Conservation (phyloP, 1,140 invertebrate genomes). For the Xylocopa sonorina region DNA sequence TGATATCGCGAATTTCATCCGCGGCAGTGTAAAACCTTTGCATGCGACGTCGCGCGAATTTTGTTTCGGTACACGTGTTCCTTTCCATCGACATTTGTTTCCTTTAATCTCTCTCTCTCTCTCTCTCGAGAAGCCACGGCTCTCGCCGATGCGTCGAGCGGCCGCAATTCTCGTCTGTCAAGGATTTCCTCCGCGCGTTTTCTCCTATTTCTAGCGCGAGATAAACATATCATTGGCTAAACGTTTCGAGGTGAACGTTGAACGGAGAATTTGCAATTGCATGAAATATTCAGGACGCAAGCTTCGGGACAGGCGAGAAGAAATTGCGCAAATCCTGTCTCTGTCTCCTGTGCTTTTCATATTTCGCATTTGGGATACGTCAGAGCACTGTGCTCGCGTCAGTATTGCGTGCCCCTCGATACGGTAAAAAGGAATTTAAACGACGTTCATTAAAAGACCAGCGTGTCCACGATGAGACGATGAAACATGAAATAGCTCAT, state of each 20-base stretch:
- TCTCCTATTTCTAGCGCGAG: no score
- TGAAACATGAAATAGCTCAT: neutral
- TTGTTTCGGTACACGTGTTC: neutral
- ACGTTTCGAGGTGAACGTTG: neutral
- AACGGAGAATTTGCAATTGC: neutral
- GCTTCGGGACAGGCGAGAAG: neutral
- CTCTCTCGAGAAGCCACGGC: no score
- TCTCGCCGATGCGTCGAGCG: no score
- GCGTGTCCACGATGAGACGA: no score
- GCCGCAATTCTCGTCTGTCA: no score
- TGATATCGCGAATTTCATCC: neutral
- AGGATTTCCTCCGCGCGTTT: neutral
- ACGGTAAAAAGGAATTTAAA: neutral
- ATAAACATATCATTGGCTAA: neutral
- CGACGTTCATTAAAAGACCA: neutral
- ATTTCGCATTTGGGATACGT: neutral
- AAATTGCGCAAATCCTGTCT: neutral
- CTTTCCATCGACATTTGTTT: neutral
- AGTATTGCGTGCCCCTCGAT: neutral
- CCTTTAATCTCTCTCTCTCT: no score
- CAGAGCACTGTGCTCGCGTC: neutral
- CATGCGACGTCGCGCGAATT: neutral
- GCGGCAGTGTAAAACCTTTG: neutral
- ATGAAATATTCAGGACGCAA: conserved; percentile 9
- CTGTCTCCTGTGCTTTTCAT: neutral